Percentiles rank a stretch among this genome's conserved stretches.
phyloP scores from a whole-genome alignment of 1,140 invertebrate genomes.

The Brachionus plicatilis region DNA sequence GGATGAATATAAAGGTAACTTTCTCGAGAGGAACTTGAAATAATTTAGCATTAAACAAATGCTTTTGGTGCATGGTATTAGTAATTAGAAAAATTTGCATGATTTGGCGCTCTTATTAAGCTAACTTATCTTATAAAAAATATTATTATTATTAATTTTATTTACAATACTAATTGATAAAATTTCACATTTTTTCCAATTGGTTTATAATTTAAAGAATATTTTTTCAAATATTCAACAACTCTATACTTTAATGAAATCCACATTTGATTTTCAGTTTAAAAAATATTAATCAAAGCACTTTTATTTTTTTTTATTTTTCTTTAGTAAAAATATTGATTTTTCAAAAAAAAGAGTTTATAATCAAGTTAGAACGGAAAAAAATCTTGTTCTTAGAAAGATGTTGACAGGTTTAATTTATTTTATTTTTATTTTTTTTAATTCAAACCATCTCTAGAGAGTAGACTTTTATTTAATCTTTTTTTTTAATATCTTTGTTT shows the following conservation, averaged over 20 bases:
- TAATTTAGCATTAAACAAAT: background rate
- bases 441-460: no score
- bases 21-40: background rate
- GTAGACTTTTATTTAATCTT: no score
- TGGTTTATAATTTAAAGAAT: background rate
- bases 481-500: no score
- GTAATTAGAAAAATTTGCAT: background rate
- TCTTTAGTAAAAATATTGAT: no score
- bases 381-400: no score
- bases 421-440: no score
- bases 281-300: background rate
- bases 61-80: background rate
- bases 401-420: no score
- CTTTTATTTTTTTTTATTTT: no score
- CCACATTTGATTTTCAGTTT: background rate
- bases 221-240: no score
- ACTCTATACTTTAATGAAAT: background rate
- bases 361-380: no score
- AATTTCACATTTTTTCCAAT: background rate
- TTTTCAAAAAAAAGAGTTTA: no score
- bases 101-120: background rate
- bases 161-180: background rate
- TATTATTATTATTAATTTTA: background rate
- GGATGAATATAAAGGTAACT: background rate
- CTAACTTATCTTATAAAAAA: background rate